Evolutionary conservation across 2,113 vertebrate species (phyloP), one percentile per base, ranked within the genome.

Genomic region (Pica pica): DNA sequence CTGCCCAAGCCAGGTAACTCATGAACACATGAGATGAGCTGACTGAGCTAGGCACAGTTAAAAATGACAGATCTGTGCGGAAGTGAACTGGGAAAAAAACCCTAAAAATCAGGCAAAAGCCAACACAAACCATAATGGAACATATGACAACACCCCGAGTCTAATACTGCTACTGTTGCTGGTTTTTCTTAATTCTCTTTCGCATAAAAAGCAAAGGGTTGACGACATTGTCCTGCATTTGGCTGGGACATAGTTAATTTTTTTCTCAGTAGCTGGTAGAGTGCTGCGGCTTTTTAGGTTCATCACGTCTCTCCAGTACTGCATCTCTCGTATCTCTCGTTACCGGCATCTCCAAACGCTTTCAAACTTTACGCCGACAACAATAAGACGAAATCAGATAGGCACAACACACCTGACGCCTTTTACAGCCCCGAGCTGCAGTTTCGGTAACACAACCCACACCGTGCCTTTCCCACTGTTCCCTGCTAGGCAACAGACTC

Each of bases 11-110:
- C 11, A n/a, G 13, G 14, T 7, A 78, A 49, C 41, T 52, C 6
- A 1, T 1, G 8, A 33, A 15, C 18, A 37, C 1, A 2, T 4
- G 44, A 23, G 28, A 35, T 0, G 2, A 68, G 31, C 33, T 7
- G 28, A 14, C 8, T 8, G 71, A 37, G 27, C 56, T 61, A 50
- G 21, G 50, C 37, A 28, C 42, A 15, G 12, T 7, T 61, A 19
- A 1, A 75, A 33, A 33, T 2, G 27, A 68, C 1, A 71, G n/a
- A 52, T 7, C 35, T 10, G 5, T 2, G 3, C 11, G 16, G 11
- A 90, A 68, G 7, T 2, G 3, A 88, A 55, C 7, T 11, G 5
- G 24, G 7, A 46, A 49, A 75, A 53, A 21, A 20, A 16, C 11
- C 18, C 8, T 31, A 35, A 24, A 53, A 52, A 75, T 4, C 28